Evolutionary conservation across 2,797 vertebrate genomes (phyloP).

Genomic region (Gambelia wislizenii): DNA sequence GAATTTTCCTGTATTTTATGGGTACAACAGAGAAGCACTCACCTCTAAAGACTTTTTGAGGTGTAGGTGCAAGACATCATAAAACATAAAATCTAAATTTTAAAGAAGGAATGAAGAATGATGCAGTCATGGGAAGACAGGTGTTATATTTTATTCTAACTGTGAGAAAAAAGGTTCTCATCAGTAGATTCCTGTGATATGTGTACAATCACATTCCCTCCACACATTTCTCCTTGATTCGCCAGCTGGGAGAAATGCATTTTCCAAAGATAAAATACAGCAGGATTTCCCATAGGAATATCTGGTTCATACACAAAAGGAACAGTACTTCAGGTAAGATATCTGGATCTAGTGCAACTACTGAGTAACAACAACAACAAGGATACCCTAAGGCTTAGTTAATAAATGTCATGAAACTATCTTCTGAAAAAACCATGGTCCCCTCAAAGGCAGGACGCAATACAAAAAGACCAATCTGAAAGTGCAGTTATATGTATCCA

Average conservation of each 20-base stretch:
- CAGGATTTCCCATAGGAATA: neutral
- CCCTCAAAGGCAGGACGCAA: neutral
- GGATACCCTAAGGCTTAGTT: neutral
- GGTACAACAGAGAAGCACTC: neutral
- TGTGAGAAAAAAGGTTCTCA: neutral
- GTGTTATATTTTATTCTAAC: neutral
- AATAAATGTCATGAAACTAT: no score
- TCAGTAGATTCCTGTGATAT: neutral
- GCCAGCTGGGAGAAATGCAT: neutral
- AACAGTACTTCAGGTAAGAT: neutral
- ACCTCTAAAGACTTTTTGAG: neutral
- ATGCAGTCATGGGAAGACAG: no score
- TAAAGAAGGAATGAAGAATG: neutral
- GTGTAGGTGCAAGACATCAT: neutral
- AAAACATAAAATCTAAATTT: neutral
- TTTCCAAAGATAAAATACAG: neutral
- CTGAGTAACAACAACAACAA: neutral
- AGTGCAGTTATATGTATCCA: no score
- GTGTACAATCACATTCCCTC: neutral
- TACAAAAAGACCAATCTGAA: neutral
- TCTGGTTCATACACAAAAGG: neutral
- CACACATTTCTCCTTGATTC: no score
- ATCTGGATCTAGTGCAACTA: neutral
- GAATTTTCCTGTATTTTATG: no score
- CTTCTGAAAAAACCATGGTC: neutral